Conservation (phyloP, 2,888 invertebrate species). For the Meiosimyza decipiens region DNA sequence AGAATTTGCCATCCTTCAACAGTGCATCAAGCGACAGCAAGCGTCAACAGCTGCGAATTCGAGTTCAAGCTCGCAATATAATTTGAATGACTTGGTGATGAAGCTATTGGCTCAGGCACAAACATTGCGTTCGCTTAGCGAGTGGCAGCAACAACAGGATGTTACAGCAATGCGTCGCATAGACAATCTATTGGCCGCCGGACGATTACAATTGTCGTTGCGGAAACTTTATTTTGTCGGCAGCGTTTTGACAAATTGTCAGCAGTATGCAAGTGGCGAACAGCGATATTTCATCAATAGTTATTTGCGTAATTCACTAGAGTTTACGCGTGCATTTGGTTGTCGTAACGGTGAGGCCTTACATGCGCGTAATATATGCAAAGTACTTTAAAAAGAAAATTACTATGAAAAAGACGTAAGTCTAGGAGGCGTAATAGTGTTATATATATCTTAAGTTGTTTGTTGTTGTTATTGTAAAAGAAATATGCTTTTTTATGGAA, state of each 20-base stretch:
- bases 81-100: conserved; percentile 56
- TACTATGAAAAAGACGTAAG: background rate
- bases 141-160: conserved; percentile 54
- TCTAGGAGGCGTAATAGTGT: background rate
- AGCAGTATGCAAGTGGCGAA: conserved; percentile 42
- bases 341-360: conserved; percentile 54
- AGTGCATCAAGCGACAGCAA: conserved; percentile 48
- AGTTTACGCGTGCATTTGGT: conserved; percentile 57
- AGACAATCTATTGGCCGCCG: conserved; percentile 47
- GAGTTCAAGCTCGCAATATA: conserved; percentile 33
- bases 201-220: conserved; percentile 51
- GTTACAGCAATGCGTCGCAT: conserved; percentile 45
- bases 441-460: too few species aligned
- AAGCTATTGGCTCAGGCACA: conserved; percentile 55
- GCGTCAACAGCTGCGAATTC: conserved; percentile 10
- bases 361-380: conserved; percentile 49
- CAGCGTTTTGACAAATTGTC: conserved; percentile 55
- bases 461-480: too few species aligned
- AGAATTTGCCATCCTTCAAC: conserved; percentile 52
- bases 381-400: conserved; percentile 36
- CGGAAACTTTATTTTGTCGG: conserved; percentile 57
- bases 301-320: conserved; percentile 56
- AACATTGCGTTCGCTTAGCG: conserved; percentile 48
- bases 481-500: too few species aligned
- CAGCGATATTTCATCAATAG: conserved; percentile 52